These are phyloP conservation scores for Cirrhinus mrigala DNA, from an alignment of 2,797 vertebrate genomes.

Conservation along the genomic window DNA sequence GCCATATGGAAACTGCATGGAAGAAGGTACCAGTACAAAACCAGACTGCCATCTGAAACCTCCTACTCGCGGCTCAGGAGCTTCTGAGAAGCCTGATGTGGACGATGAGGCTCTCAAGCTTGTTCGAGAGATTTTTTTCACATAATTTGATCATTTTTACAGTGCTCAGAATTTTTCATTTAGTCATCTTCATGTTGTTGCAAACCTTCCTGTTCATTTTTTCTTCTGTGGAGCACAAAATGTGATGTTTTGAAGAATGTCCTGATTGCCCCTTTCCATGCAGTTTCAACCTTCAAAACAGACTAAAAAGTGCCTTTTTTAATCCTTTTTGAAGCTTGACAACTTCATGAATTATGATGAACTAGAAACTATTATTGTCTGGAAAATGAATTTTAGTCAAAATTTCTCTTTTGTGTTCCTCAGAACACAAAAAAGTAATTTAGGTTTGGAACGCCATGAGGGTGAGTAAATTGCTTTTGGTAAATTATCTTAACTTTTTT, in stretches of 20 bases:
- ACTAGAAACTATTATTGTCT: not conserved
- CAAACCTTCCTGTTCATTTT: not conserved
- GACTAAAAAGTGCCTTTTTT: not conserved
- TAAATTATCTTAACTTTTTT: not conserved
- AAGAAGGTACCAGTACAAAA: conserved; percentile 20
- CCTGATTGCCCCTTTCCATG: not conserved
- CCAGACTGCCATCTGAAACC: not conserved
- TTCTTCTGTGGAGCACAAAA: not conserved
- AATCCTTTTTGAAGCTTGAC: not conserved
- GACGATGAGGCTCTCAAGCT: conserved; percentile 70
- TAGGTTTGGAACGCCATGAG: not conserved
- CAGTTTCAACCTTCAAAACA: not conserved
- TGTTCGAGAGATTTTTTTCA: conserved; percentile 79
- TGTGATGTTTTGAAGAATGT: not conserved
- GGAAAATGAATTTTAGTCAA: not conserved
- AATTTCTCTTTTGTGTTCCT: not conserved
- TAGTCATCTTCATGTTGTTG: not conserved
- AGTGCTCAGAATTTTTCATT: not conserved
- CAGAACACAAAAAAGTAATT: not conserved
- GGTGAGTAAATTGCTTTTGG: not conserved
- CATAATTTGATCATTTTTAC: conserved; percentile 50
- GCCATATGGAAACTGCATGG: conserved; percentile 45
- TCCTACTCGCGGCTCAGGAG: not conserved
- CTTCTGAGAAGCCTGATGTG: conserved; percentile 5
- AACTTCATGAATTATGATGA: not conserved